Conservation (phyloP, 35 echinoderm and acorn worm species). For the Heliocidaris erythrogramma region DNA sequence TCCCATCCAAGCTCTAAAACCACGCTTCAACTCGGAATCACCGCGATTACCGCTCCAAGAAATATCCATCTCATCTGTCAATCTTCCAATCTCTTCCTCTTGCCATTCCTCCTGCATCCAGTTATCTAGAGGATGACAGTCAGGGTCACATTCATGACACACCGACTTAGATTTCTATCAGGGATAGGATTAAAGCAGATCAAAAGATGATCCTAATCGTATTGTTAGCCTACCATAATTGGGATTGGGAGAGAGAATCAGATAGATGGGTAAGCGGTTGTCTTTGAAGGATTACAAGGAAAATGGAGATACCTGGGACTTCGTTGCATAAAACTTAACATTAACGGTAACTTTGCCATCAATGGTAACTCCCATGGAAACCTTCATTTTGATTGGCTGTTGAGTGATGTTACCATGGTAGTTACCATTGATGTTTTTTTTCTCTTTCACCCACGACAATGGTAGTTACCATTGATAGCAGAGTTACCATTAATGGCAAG, state of each 20-base stretch:
- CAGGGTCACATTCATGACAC: constrained; percentile 1
- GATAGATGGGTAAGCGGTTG: not conserved
- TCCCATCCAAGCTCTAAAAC: not conserved
- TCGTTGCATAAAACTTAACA: too few species aligned
- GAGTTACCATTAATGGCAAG: too few species aligned
- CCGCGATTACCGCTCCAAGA: not conserved
- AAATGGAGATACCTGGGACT: too few species aligned
- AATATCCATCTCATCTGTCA: constrained; percentile 9
- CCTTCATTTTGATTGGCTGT: too few species aligned
- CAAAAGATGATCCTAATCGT: not conserved
- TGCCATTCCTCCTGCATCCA: not conserved
- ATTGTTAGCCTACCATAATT: not conserved
- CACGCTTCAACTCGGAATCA: not conserved
- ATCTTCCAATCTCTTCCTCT: not conserved
- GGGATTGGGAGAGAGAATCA: not conserved
- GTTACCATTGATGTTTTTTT: too few species aligned
- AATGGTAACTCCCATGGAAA: too few species aligned
- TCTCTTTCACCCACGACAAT: too few species aligned
- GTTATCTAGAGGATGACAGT: not conserved
- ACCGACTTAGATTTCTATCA: not conserved
- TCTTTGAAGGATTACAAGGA: not conserved
- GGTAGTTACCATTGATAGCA: too few species aligned
- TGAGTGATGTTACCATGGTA: too few species aligned
- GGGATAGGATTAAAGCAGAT: not conserved
- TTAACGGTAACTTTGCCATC: too few species aligned